A percentile compares a stretch with the other conserved stretches of the same genome.
phyloP scores from a whole-genome alignment of 2,113 vertebrate species.

The Semnornis frantzii region DNA sequence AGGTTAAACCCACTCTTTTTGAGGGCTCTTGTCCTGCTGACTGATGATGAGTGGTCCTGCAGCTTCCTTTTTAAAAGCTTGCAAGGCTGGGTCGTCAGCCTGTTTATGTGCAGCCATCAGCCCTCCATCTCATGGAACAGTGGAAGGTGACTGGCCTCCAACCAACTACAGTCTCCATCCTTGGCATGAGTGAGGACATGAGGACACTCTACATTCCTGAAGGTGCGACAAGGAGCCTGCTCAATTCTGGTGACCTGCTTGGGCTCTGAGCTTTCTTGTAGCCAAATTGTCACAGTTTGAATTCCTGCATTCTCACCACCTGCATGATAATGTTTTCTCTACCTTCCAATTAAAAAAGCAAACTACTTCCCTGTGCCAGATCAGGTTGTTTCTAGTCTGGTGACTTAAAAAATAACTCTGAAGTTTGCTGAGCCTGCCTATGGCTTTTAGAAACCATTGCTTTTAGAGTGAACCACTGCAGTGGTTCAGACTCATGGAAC shows the following conservation, averaged over 20 bases:
- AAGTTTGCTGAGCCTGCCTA: neutral
- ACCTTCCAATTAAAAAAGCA: neutral
- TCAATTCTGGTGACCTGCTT: neutral
- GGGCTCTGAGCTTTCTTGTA: neutral
- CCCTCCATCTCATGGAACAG: neutral
- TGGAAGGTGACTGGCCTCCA: neutral
- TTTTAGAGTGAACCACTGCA: neutral
- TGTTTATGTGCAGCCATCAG: neutral
- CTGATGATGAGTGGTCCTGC: neutral
- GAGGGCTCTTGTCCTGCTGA: neutral
- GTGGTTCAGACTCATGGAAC: neutral
- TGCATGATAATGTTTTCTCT: neutral
- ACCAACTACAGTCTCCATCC: neutral
- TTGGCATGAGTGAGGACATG: neutral
- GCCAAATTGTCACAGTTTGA: neutral
- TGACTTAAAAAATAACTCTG: neutral
- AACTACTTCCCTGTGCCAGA: neutral
- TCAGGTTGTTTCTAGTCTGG: neutral
- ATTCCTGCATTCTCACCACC: neutral
- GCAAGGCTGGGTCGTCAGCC: accelerated
- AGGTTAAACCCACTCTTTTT: neutral
- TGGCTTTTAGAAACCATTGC: neutral
- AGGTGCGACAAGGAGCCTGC: neutral
- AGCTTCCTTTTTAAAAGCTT: neutral
- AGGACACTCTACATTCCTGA: neutral